A percentile compares a stretch with the other conserved stretches of the same genome.
These are phyloP conservation scores for Boleophthalmus pectinirostris DNA, from an alignment of 2,113 vertebrate species.

Conservation along the genomic window DNA sequence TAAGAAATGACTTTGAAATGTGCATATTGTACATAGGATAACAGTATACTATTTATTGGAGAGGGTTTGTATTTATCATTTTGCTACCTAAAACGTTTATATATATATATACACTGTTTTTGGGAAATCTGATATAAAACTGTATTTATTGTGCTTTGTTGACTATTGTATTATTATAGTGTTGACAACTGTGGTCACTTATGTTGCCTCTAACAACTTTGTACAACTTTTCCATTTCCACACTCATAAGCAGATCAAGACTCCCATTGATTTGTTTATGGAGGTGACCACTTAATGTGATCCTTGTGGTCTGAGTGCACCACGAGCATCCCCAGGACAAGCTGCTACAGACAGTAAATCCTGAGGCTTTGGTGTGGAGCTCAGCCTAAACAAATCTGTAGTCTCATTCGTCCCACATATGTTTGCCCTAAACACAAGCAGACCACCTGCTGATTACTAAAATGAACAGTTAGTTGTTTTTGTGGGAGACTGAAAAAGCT, in stretches of 20 bases:
- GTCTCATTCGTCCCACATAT: slow-evolving; percentile 26
- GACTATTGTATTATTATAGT: slow-evolving; percentile 41
- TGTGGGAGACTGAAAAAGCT: slow-evolving; percentile 41
- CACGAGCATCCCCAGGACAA: slow-evolving; percentile 41
- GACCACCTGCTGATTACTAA: slow-evolving; percentile 52
- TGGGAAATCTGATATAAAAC: slow-evolving; percentile 59
- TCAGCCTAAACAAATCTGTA: slow-evolving; percentile 60
- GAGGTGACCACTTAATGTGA: slow-evolving; percentile 40
- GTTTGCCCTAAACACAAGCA: slow-evolving; percentile 54
- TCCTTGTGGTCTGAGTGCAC: slow-evolving; percentile 34
- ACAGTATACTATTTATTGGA: slow-evolving; percentile 90
- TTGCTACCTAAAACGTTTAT: slow-evolving; percentile 63
- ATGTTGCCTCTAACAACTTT: slow-evolving; percentile 36
- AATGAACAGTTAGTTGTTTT: slow-evolving; percentile 53
- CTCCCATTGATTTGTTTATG: slow-evolving; percentile 45
- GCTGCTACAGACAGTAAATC: slow-evolving; percentile 36
- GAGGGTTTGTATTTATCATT: slow-evolving; percentile 81
- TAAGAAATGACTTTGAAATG: slow-evolving; percentile 61
- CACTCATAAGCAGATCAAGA: slow-evolving; percentile 29
- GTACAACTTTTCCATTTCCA: slow-evolving; percentile 18
- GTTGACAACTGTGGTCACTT: slow-evolving; percentile 43
- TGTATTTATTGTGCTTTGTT: slow-evolving; percentile 78
- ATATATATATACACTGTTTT: slow-evolving; percentile 51
- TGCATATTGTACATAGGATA: slow-evolving; percentile 91
- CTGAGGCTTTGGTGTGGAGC: slow-evolving; percentile 45